Percentiles rank a stretch among this genome's conserved stretches.
Evolutionary conservation across 2,797 vertebrate species (phyloP).

Genomic region (Heteromormyrus szaboi): DNA sequence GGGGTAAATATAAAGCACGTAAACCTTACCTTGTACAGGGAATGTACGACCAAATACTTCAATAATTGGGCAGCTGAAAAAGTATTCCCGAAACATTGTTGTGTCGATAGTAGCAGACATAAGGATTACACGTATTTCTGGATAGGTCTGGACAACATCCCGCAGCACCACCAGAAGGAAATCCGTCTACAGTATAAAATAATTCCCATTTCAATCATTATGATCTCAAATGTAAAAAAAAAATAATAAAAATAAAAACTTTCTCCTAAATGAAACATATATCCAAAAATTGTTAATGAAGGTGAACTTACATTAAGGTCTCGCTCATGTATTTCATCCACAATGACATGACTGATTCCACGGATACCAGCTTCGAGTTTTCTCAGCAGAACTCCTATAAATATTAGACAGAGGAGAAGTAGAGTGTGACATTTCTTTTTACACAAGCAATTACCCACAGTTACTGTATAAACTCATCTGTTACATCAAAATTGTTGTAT

Average conservation of each 20-base stretch:
- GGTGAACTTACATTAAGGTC: constrained; percentile 85
- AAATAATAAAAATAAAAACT: background rate
- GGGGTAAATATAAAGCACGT: background rate
- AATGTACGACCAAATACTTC: constrained; percentile 90
- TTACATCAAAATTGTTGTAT: background rate
- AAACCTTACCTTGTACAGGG: constrained; percentile 75
- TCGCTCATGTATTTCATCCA: constrained; percentile 95
- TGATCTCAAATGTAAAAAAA: background rate
- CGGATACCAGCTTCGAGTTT: constrained; percentile 91
- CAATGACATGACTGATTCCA: constrained; percentile 94
- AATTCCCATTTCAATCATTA: background rate
- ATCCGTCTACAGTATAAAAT: constrained; percentile 68
- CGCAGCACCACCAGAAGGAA: constrained; percentile 92
- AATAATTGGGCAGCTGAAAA: constrained; percentile 85
- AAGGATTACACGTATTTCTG: constrained; percentile 81
- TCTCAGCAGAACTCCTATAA: constrained; percentile 81
- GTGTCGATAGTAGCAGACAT: constrained; percentile 98
- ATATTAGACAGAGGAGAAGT: background rate
- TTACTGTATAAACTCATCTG: background rate
- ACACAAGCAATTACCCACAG: background rate
- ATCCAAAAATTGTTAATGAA: background rate
- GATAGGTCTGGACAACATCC: constrained; percentile 83
- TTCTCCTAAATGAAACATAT: background rate
- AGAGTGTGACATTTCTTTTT: background rate
- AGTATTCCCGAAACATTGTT: constrained; percentile 92